Conservation (phyloP, 35 echinoderm and acorn worm species). For the Apostichopus parvimensis region DNA sequence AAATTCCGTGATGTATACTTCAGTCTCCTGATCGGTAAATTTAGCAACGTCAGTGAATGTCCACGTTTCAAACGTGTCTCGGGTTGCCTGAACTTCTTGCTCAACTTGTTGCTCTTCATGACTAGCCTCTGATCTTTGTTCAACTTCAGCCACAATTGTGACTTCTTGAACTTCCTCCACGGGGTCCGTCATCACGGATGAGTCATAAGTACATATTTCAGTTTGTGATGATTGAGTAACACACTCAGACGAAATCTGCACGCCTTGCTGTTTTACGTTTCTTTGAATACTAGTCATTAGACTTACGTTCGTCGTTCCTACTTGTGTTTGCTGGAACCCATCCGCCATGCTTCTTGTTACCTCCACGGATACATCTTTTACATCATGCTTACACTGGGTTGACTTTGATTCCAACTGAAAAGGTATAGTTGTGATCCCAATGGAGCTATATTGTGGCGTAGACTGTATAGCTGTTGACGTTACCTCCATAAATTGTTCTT, state of each 20-base stretch:
- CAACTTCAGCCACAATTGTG: not conserved
- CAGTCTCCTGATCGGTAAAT: slow-evolving; percentile 20
- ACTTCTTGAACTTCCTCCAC: not conserved
- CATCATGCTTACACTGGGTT: slow-evolving; percentile 20
- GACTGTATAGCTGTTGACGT: not conserved
- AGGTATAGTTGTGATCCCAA: not conserved
- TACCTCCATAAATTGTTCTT: not conserved
- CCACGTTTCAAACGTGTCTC: slow-evolving; percentile 40
- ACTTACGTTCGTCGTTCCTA: not conserved
- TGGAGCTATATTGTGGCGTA: not conserved
- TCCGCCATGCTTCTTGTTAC: not conserved
- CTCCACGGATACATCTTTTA: not conserved
- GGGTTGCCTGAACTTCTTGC: not conserved
- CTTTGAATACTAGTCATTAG: not conserved
- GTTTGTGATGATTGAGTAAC: slow-evolving; percentile 21
- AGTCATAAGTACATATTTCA: slow-evolving; percentile 16
- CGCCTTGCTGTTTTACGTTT: not conserved
- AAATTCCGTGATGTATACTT: slow-evolving; percentile 30
- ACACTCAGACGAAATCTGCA: not conserved
- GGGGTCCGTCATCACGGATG: not conserved
- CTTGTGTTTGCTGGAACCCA: not conserved
- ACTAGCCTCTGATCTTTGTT: not conserved
- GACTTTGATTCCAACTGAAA: not conserved
- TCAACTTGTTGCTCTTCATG: not conserved
- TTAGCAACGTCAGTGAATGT: slow-evolving; percentile 8